Percentiles rank a stretch among this genome's conserved stretches.
phyloP scores from a whole-genome alignment of 2,797 vertebrate species.

The Synanceia verrucosa region DNA sequence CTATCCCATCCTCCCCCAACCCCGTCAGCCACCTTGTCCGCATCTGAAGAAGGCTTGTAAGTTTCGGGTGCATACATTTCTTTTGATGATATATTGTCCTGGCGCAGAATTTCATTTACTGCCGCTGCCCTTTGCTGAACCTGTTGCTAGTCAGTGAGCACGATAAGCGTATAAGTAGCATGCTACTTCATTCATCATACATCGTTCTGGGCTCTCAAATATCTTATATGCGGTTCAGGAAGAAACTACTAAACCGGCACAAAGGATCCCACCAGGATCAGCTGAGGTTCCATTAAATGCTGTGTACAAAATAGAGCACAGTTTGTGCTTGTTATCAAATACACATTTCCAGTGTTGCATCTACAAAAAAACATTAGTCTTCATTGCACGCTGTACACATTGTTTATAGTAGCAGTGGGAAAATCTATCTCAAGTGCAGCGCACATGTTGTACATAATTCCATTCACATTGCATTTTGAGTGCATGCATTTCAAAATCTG shows the following conservation, averaged over 20 bases:
- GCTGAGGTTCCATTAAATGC: constrained; percentile 78
- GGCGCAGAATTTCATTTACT: constrained; percentile 99
- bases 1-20: constrained; percentile 83
- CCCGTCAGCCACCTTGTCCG: constrained; percentile 92
- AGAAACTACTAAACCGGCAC: constrained; percentile 88
- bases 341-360: constrained; percentile 56
- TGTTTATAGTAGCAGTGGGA: constrained; percentile 63
- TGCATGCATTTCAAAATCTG: constrained; percentile 74
- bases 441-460: constrained; percentile 71
- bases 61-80: constrained; percentile 94
- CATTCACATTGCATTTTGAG: constrained; percentile 72
- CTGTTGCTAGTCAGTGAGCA: constrained; percentile 99
- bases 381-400: constrained; percentile 52
- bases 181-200: constrained; percentile 99
- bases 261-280: constrained; percentile 81
- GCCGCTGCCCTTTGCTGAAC: constrained; percentile 98
- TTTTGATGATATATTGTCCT: constrained; percentile 99
- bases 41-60: constrained; percentile 91
- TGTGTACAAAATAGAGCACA: constrained; percentile 65
- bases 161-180: constrained; percentile 99
- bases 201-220: constrained; percentile 96
- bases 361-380: constrained; percentile 65
- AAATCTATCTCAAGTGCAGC: constrained; percentile 49
- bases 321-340: constrained; percentile 60
- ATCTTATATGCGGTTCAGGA: constrained; percentile 94